phyloP scores from a whole-genome alignment of 23 tunicate genomes.

The Halocynthia aurantium region DNA sequence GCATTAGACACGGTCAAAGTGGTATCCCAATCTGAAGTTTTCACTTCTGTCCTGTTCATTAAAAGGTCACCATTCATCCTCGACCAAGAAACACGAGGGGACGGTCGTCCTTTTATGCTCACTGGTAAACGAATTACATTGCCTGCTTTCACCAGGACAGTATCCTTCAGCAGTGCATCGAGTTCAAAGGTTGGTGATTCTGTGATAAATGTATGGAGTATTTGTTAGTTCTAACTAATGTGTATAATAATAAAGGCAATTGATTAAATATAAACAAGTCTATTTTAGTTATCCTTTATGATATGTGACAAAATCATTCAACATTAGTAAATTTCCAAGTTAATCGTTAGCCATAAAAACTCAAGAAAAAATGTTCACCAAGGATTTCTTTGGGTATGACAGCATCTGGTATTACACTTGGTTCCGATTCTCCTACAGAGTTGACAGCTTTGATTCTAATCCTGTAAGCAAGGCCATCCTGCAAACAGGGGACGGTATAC shows the following conservation, averaged over 20 bases:
- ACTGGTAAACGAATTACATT: constrained; percentile 8
- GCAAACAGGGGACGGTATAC: constrained; percentile 24
- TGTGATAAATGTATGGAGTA: background rate
- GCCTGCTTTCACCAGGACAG: constrained; percentile 28
- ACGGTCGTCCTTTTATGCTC: constrained; percentile 24
- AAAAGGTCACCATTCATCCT: constrained; percentile 19
- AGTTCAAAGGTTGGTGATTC: constrained; percentile 24
- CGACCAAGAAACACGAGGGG: constrained; percentile 30
- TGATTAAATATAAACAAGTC: too few species aligned
- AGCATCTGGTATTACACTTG: background rate
- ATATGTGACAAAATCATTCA: too few species aligned
- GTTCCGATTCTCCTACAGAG: constrained; percentile 43
- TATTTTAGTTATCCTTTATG: too few species aligned
- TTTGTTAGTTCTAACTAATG: too few species aligned
- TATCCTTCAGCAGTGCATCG: constrained; percentile 10
- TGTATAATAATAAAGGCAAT: too few species aligned
- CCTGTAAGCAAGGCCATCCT: constrained; percentile 21
- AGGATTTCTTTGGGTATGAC: constrained; percentile 15
- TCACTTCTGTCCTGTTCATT: constrained; percentile 2
- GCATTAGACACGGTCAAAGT: constrained; percentile 15
- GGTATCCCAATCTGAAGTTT: constrained; percentile 25
- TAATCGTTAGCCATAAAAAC: background rate
- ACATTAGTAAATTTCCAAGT: background rate
- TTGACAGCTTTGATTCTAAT: constrained; percentile 45
- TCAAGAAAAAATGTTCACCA: background rate